Base-by-base conservation (phyloP, 2,113 vertebrate genomes). In the Pristiophorus japonicus region DNA sequence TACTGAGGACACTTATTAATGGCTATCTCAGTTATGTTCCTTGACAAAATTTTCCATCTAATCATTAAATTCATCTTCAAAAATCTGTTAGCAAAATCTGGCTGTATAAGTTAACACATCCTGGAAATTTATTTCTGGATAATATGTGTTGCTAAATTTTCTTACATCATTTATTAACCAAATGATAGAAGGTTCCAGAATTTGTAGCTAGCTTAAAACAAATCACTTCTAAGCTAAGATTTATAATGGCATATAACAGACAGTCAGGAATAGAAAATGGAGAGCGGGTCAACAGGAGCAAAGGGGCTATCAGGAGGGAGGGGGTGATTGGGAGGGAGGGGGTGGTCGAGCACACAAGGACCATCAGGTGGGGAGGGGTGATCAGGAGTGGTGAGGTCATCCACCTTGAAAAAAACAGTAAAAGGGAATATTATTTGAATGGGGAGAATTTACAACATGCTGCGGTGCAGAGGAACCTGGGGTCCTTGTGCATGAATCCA, bases 11-110 rank as follows among this genome's bases (percentile, higher is more conserved):
- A 42, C 75, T 81, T 81, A 81, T 81, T 22, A 42, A 42, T 81
- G 78, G 78, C 78, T 81, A 81, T 81, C 45, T 81, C 78, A 81
- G 38, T 81, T 81, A 42, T 81, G 78, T 81, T 81, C n/a, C 78
- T 81, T 81, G 38, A 81, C 78, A 81, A 81, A 18, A 42, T 42
- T 81, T 42, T 45, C 78, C 42, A 20, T 81, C 78, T 81, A 81
- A 45, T 81, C 42, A 81, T 45, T 81, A 81, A 81, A 81, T n/a
- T 81, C 78, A 81, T 81, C 42, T 81, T 81, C 78, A 81, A 81
- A 81, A 81, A 81, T 42, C 78, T 81, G 78, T 81, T 81, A 20
- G 78, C 38, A 45, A 81, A 81, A 81, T 81, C 78, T 81, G 78
- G 78, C 38, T 81, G 78, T 42, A 42, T 81, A 20, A 81, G 78